Evolutionary conservation across 2,888 invertebrate genomes (phyloP).

Genomic region (Agrochola lota): DNA sequence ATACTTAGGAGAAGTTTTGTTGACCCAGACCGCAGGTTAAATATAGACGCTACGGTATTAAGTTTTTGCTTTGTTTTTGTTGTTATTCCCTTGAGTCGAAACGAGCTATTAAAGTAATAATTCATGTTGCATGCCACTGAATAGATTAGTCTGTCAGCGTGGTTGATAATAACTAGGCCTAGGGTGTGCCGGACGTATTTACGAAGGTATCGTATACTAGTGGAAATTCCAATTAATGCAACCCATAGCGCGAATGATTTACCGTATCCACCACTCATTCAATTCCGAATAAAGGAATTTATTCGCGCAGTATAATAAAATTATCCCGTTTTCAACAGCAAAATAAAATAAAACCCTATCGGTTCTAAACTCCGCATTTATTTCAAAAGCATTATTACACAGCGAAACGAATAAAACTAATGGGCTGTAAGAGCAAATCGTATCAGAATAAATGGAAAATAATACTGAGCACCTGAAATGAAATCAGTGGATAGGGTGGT

Average conservation of each 20-base stretch:
- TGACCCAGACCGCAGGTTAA: neutral
- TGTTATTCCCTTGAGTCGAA: neutral
- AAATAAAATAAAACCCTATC: slow-evolving; percentile 24
- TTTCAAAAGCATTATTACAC: slow-evolving; percentile 27
- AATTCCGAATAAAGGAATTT: slow-evolving; percentile 1
- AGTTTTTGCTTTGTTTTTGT: slow-evolving; percentile 4
- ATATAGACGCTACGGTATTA: neutral
- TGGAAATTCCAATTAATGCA: neutral
- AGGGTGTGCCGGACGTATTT: neutral
- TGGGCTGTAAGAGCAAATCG: slow-evolving; percentile 56
- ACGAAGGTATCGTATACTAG: too few relatives aligned
- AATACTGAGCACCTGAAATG: slow-evolving; percentile 47
- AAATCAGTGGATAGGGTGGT: slow-evolving; percentile 60
- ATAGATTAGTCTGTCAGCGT: slow-evolving; percentile 6
- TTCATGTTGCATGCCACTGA: slow-evolving; percentile 7
- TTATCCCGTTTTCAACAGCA: neutral
- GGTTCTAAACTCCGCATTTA: slow-evolving; percentile 32
- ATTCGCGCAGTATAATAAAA: slow-evolving; percentile 3
- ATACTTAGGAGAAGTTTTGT: slow-evolving; percentile 16
- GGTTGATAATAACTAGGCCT: neutral
- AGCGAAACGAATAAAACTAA: slow-evolving; percentile 47
- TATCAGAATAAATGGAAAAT: slow-evolving; percentile 56
- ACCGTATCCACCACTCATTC: neutral
- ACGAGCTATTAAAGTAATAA: slow-evolving; percentile 8
- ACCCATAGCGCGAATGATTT: neutral